Evolutionary conservation across 2,113 vertebrate species (phyloP).

Genomic region (Tachuris rubrigastra): DNA sequence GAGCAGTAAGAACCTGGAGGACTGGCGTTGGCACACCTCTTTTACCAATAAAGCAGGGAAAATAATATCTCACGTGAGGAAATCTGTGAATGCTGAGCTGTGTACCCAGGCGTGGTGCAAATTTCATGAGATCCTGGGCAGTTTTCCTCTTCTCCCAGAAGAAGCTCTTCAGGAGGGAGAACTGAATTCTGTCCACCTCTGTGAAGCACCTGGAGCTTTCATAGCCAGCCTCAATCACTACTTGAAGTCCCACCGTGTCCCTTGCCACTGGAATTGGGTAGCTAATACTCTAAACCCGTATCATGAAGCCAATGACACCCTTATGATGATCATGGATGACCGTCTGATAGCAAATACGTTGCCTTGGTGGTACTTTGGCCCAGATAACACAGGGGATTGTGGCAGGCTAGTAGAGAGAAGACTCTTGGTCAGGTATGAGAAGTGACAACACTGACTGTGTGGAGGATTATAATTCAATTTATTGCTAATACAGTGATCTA

Average conservation of each 20-base stretch:
- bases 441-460: not conserved
- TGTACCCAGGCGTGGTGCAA: constrained; percentile 95
- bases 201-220: constrained; percentile 94
- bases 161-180: constrained; percentile 78
- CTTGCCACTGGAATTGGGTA: constrained; percentile 89
- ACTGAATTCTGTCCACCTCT: constrained; percentile 89
- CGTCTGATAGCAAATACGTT: constrained; percentile 86
- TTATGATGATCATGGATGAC: constrained; percentile 85
- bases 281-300: constrained; percentile 93
- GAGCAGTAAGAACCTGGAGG: constrained; percentile 87
- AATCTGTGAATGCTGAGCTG: constrained; percentile 83
- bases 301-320: constrained; percentile 85
- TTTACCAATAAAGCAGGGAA: constrained; percentile 88
- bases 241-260: constrained; percentile 79
- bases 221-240: constrained; percentile 91
- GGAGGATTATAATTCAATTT: not conserved
- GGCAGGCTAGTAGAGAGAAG: not conserved
- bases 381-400: constrained; percentile 85
- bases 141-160: constrained; percentile 80
- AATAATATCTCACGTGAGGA: constrained; percentile 78
- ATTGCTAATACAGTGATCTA: not conserved
- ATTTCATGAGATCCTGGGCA: constrained; percentile 89
- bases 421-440: not conserved
- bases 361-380: constrained; percentile 90
- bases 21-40: constrained; percentile 91